Evolutionary conservation across 2,797 vertebrate species (phyloP).

Genomic region (Acipenser transmontanus): DNA sequence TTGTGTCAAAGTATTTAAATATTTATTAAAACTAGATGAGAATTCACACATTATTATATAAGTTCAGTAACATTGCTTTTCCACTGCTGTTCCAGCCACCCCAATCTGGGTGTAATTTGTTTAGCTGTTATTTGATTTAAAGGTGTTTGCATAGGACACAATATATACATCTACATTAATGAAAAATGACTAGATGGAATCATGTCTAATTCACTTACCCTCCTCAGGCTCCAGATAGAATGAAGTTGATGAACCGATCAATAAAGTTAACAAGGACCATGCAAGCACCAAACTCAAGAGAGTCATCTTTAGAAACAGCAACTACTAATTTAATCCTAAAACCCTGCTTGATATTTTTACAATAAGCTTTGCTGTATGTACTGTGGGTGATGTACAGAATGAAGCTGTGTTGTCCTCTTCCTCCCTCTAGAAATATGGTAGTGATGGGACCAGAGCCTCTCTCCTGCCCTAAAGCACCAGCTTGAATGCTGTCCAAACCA

Average conservation of each 20-base stretch:
- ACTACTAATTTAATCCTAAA: too few species aligned
- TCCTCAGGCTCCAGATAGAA: slow-evolving; percentile 37
- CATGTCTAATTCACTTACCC: slow-evolving; percentile 37
- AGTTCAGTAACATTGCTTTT: too few species aligned
- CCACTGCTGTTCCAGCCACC: too few species aligned
- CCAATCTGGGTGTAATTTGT: too few species aligned
- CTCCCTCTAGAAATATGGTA: slow-evolving; percentile 35
- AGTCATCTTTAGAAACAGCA: slow-evolving; percentile 44
- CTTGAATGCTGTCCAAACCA: slow-evolving; percentile 54
- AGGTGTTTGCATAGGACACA: too few species aligned
- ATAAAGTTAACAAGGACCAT: slow-evolving; percentile 45
- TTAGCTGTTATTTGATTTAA: too few species aligned
- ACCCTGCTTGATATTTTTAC: too few species aligned
- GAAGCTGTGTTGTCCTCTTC: slow-evolving; percentile 10
- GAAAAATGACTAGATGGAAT: neutral
- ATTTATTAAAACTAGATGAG: too few species aligned
- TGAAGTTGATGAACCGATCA: slow-evolving; percentile 34
- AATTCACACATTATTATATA: too few species aligned
- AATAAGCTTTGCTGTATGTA: too few species aligned
- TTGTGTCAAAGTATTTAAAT: too few species aligned
- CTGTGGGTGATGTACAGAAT: too few species aligned
- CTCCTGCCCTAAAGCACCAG: slow-evolving; percentile 57
- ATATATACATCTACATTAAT: neutral
- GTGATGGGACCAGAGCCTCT: slow-evolving; percentile 56
- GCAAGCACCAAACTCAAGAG: slow-evolving; percentile 36